phyloP scores from a whole-genome alignment of 2,797 vertebrate species.

The Avahi laniger region DNA sequence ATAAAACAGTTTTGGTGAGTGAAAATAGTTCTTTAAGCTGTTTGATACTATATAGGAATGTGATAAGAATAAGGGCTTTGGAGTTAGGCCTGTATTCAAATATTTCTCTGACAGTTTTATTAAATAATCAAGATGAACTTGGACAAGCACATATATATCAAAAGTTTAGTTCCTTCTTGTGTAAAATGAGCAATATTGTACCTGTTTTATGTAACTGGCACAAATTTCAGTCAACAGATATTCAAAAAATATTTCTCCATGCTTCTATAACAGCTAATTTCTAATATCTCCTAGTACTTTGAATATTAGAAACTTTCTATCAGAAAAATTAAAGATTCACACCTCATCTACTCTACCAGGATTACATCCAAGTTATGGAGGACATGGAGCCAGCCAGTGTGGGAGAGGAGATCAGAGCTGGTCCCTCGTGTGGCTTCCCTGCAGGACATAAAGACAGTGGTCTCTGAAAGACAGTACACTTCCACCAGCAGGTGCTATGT shows the following conservation, averaged over 20 bases:
- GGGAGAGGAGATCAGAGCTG: neutral
- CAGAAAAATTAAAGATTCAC: neutral
- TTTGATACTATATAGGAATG: neutral
- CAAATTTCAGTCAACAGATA: neutral
- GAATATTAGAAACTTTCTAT: neutral
- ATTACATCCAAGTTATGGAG: neutral
- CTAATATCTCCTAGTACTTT: neutral
- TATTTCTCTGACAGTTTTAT: neutral
- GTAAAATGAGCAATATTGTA: neutral
- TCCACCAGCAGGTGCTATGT: neutral
- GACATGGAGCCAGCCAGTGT: rapidly evolving
- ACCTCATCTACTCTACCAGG: neutral
- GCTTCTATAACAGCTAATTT: neutral
- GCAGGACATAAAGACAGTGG: neutral
- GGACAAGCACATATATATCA: neutral
- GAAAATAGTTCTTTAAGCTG: neutral
- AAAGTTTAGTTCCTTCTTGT: neutral
- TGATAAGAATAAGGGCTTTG: neutral
- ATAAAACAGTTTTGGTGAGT: neutral
- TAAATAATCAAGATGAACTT: neutral
- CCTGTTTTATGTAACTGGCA: neutral
- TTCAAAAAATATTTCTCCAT: neutral
- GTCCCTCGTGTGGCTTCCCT: neutral
- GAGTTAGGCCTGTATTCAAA: neutral
- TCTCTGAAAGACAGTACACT: neutral